Evolutionary conservation across 2,113 vertebrate species (phyloP).

Genomic region (Mastomys natalensis): DNA sequence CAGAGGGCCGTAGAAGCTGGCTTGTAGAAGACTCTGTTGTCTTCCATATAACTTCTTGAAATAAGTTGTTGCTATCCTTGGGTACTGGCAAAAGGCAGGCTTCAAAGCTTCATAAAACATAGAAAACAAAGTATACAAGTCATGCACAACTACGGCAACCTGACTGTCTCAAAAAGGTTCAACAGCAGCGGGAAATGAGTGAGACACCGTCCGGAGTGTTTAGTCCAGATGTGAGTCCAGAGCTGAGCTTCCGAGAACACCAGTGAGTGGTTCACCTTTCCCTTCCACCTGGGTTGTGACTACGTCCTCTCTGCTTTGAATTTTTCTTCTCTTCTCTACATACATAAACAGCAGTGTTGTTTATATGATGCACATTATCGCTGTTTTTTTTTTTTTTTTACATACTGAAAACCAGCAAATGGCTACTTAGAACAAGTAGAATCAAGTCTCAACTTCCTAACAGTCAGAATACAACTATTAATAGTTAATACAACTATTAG

Average conservation of each 20-base stretch:
- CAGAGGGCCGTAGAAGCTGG: too few relatives aligned
- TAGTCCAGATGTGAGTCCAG: not conserved
- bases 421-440: not conserved
- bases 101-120: not conserved
- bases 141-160: not conserved
- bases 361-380: not conserved
- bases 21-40: not conserved
- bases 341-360: not conserved
- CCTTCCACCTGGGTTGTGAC: not conserved
- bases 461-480: not conserved
- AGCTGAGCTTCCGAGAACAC: not conserved
- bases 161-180: not conserved
- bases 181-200: not conserved
- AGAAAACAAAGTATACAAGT: not conserved
- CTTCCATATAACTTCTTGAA: not conserved
- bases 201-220: not conserved
- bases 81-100: not conserved
- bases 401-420: not conserved
- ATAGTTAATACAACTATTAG: not conserved
- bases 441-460: not conserved
- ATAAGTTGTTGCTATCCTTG: not conserved
- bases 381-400: not conserved
- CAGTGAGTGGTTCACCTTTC: too few relatives aligned
- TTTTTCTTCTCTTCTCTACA: not conserved
- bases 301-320: not conserved